Evolutionary conservation across 2,113 vertebrate species (phyloP).

Genomic region (Macrotis lagotis): DNA sequence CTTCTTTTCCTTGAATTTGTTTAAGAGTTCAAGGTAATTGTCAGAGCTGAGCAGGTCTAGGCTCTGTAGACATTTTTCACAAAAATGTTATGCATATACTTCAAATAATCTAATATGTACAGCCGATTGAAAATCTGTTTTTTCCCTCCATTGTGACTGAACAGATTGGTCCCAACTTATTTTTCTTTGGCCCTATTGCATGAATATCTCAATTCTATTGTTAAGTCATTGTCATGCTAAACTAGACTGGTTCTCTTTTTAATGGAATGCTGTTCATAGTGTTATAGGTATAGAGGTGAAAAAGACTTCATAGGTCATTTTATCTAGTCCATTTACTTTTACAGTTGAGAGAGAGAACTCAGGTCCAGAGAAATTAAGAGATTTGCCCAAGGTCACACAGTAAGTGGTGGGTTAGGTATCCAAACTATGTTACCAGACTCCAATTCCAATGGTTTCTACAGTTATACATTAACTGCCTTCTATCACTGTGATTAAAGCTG

Average conservation of each 20-base stretch:
- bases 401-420: neutral
- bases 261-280: neutral
- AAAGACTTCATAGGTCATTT: neutral
- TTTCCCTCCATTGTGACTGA: neutral
- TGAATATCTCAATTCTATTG: neutral
- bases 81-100: neutral
- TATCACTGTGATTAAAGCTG: neutral
- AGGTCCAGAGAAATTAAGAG: neutral
- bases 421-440: neutral
- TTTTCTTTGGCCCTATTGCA: neutral
- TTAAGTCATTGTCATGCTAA: neutral
- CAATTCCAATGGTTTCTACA: neutral
- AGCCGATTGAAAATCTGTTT: neutral
- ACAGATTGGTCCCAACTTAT: neutral
- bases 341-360: neutral
- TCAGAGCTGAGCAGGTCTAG: neutral
- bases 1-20: neutral
- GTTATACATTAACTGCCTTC: neutral
- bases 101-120: slow-evolving; percentile 6
- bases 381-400: neutral
- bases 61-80: neutral
- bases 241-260: neutral
- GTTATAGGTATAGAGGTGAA: neutral
- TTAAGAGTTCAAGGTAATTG: neutral
- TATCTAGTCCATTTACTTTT: neutral